Conservation (phyloP, 2,113 vertebrate species). For the Crotalus horridus region DNA sequence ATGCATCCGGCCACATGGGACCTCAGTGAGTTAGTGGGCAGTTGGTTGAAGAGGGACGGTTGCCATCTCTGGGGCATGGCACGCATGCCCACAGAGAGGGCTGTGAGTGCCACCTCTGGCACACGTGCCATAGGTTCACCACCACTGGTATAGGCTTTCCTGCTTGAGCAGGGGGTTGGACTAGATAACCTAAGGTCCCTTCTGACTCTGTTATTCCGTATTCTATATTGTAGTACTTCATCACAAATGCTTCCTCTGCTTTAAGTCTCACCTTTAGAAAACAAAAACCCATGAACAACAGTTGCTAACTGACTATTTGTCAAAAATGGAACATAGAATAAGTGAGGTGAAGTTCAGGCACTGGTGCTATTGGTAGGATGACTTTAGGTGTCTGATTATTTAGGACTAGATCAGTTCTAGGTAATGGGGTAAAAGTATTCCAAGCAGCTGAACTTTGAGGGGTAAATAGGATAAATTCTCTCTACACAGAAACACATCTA, state of each 20-base stretch:
- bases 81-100: too few relatives aligned
- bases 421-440: slow-evolving; percentile 24
- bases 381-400: not conserved
- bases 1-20: too few relatives aligned
- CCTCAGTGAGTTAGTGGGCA: too few relatives aligned
- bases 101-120: too few relatives aligned
- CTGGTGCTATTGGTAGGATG: not conserved
- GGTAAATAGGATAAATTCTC: fast-evolving
- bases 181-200: too few relatives aligned
- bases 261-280: not conserved
- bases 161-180: too few relatives aligned
- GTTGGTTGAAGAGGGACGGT: too few relatives aligned
- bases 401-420: slow-evolving; percentile 25
- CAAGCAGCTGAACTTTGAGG: not conserved
- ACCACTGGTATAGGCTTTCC: too few relatives aligned
- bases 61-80: too few relatives aligned
- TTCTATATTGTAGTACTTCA: not conserved
- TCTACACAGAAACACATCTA: fast-evolving
- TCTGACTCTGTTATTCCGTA: too few relatives aligned
- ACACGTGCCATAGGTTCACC: too few relatives aligned
- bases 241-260: not conserved
- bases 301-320: not conserved
- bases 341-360: not conserved
- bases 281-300: not conserved
- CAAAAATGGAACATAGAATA: not conserved